Evolutionary conservation across 1,140 invertebrate genomes (phyloP).

Genomic region (Drosophila aff.): DNA sequence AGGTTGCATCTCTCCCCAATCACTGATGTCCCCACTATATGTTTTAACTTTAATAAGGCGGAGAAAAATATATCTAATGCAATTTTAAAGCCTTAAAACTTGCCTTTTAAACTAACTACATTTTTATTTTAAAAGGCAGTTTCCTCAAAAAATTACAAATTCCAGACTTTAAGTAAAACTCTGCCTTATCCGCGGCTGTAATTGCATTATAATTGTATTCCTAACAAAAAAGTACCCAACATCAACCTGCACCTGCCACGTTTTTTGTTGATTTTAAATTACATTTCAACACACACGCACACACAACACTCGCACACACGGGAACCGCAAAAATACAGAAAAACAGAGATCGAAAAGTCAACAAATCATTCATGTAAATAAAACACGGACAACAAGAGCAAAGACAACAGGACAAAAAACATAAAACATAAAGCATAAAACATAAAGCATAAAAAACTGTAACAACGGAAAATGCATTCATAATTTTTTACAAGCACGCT

Average conservation of each 20-base stretch:
- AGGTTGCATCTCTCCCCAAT: background rate
- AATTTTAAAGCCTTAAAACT: background rate
- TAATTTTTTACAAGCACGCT: constrained; percentile 31
- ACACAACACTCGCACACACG: constrained; percentile 24
- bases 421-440: constrained; percentile 6
- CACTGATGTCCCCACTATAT: background rate
- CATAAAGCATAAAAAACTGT: constrained; percentile 8
- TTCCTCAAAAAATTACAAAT: background rate
- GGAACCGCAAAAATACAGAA: constrained; percentile 25
- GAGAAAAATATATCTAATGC: background rate
- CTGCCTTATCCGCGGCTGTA: background rate
- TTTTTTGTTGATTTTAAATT: constrained; percentile 55
- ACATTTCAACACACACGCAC: constrained; percentile 41
- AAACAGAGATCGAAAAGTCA: constrained; percentile 56
- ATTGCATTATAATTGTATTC: constrained; percentile 37
- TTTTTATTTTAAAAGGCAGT: background rate
- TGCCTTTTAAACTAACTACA: no score
- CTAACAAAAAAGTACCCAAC: background rate
- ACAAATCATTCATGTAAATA: constrained; percentile 73
- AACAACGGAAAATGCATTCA: constrained; percentile 44
- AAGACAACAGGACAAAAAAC: constrained; percentile 29
- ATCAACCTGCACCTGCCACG: constrained; percentile 16
- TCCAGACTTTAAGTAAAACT: background rate
- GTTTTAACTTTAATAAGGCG: background rate
- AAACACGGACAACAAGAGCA: constrained; percentile 51